Evolutionary conservation across 2,888 invertebrate species (phyloP).

Genomic region (Archips xylosteana): DNA sequence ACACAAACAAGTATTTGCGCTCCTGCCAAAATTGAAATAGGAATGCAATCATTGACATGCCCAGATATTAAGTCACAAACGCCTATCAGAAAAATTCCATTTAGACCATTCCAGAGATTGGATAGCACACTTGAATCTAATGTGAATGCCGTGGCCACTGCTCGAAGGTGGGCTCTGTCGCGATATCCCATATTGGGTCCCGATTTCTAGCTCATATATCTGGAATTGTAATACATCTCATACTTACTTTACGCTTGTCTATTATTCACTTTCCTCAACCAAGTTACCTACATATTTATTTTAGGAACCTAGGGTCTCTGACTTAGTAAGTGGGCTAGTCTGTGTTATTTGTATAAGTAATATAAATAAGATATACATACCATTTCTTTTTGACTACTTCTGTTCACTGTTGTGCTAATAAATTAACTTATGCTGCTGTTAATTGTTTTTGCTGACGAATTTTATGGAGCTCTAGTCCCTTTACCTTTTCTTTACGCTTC

Average conservation of each 20-base stretch:
- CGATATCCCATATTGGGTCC: conserved; percentile 64
- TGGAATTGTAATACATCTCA: neutral
- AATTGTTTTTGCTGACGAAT: neutral
- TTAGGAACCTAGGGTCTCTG: neutral
- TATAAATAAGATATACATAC: too few species aligned
- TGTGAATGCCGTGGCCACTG: neutral
- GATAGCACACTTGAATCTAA: conserved; percentile 2
- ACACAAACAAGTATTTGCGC: conserved; percentile 18
- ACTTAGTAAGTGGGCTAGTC: neutral
- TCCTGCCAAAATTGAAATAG: conserved; percentile 13
- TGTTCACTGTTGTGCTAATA: neutral
- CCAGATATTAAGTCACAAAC: neutral
- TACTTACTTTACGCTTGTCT: neutral
- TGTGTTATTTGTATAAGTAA: neutral
- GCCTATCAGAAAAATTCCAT: neutral
- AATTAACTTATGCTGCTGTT: neutral
- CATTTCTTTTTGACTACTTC: neutral
- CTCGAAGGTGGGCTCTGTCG: conserved; percentile 65
- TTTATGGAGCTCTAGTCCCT: neutral
- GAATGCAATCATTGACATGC: conserved; percentile 15
- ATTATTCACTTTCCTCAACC: neutral
- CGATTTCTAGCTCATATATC: conserved; percentile 61
- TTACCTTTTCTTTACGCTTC: too few species aligned
- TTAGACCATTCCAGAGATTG: conserved; percentile 4
- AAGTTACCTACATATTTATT: conserved; percentile 1